Conservation (phyloP, 2,888 invertebrate species). For the Megalurothrips usitatus region DNA sequence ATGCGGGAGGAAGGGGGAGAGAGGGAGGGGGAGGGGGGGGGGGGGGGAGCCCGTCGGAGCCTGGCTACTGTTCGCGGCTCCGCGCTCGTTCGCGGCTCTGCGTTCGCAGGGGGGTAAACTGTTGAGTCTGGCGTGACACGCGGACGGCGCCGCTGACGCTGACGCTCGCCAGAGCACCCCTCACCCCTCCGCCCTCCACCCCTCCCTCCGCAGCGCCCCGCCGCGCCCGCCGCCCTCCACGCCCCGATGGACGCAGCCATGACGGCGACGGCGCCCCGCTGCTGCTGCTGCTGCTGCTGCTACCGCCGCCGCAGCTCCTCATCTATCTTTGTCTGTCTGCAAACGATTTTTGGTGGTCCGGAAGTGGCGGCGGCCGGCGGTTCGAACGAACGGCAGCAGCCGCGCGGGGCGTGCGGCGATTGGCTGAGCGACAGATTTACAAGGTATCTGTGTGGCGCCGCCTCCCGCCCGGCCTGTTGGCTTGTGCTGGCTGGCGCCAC, state of each 20-base stretch:
- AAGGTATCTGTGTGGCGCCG: neutral
- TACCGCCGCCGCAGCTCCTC: neutral
- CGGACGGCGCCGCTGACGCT: neutral
- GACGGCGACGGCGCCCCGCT: no score
- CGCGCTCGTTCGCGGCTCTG: no score
- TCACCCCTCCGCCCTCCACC: neutral
- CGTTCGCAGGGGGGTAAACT: no score
- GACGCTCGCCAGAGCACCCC: neutral
- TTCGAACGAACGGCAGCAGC: neutral
- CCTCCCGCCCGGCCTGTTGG: no score
- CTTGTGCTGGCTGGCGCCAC: no score
- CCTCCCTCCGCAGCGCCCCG: no score
- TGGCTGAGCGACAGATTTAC: slow-evolving; percentile 15
- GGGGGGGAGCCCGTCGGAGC: neutral
- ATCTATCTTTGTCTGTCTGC: neutral
- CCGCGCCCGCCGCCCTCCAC: no score
- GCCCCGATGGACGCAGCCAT: no score
- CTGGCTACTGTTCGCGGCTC: no score
- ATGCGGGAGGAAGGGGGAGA: neutral
- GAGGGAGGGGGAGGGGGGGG: neutral
- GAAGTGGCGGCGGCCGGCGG: neutral
- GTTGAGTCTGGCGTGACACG: no score
- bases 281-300: no score
- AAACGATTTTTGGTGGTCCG: neutral
- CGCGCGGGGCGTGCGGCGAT: neutral